Base-by-base conservation (phyloP, 2,797 vertebrate genomes). In the Lycodopsis pacificus region DNA sequence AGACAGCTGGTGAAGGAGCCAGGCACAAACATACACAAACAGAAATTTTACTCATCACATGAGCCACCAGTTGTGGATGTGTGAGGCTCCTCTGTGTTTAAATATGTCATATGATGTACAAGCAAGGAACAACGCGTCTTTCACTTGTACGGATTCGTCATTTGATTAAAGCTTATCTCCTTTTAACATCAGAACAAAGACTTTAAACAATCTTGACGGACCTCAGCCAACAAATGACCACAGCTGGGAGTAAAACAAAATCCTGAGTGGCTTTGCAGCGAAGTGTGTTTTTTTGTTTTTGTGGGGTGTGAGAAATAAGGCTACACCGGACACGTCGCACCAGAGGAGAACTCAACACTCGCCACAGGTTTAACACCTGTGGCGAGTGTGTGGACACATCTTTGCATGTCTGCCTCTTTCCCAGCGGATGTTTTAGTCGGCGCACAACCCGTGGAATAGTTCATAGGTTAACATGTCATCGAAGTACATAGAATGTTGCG, bases 1-100 rank as follows among this genome's bases (percentile, higher is more conserved):
- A 79, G 88, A 85, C 83, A 87, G 84, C 83, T 83, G 89, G 81
- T 74, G 63, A 71, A 71, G 61, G 54, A 87, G 81, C 72, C 78
- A 84, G 40, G 7, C 61, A 15, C 40, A 66, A 5, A 57, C 46
- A 34, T 44, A 67, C 59, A 68, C 46, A 65, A 44, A 62, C 48
- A 34, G 15, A 76, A 22, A 67, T 25, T 57, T 4, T 58, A 65
- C 69, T 54, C 79, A 73, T 65, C 44, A 42, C 53, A 32, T 27
- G 11, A 84, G 62, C 51, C 54, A 77, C 13, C 6, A 44, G 61
- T 46, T 7, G 32, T 73, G 58, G 22, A 61, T 48, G 73, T 77
- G 66, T 81, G 70, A n/a, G 25, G 15, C 61, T 65, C 38, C 27
- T 27, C 27, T 4, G 27, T 27, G 27, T 27, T 46, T 51, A 56